phyloP scores from a whole-genome alignment of 1,140 invertebrate genomes.

The Drosophila simulans region DNA sequence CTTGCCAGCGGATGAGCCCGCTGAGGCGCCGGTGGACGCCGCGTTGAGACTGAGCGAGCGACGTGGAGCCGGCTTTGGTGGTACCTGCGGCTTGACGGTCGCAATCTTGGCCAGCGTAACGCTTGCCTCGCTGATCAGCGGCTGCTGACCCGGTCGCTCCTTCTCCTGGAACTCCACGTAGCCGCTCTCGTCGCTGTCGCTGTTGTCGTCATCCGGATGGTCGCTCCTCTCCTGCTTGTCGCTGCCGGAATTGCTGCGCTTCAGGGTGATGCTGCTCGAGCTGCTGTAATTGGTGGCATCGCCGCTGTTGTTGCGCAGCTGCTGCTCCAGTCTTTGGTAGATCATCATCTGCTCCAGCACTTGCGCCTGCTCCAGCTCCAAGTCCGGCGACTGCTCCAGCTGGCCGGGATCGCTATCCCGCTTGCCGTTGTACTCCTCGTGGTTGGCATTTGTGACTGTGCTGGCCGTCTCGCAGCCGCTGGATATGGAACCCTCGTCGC shows the following conservation, averaged over 20 bases:
- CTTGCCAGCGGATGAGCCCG: conserved; percentile 18
- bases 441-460: conserved; percentile 85
- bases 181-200: conserved; percentile 86
- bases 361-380: conserved; percentile 61
- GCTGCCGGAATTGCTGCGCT: conserved; percentile 54
- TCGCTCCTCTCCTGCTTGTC: conserved; percentile 36
- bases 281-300: conserved; percentile 79
- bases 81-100: conserved; percentile 62
- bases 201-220: conserved; percentile 67
- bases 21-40: conserved; percentile 3
- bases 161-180: conserved; percentile 85
- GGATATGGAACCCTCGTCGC: conserved; percentile 91
- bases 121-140: conserved; percentile 10
- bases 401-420: conserved; percentile 22
- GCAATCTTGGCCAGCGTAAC: conserved; percentile 23
- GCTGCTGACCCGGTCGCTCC: conserved; percentile 40
- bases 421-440: conserved; percentile 59
- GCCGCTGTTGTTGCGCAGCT: conserved; percentile 70
- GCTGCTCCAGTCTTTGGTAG: conserved; percentile 82
- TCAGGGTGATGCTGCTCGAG: conserved; percentile 80
- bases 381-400: conserved; percentile 52
- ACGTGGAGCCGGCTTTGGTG: conserved; percentile 76
- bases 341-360: conserved; percentile 77
- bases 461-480: conserved; percentile 92
- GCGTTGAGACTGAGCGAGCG: conserved; percentile 49